Percentiles rank a stretch among this genome's conserved stretches.
These are phyloP conservation scores for Cynopterus sphinx DNA, from an alignment of 2,797 vertebrate genomes.

Conservation along the genomic window DNA sequence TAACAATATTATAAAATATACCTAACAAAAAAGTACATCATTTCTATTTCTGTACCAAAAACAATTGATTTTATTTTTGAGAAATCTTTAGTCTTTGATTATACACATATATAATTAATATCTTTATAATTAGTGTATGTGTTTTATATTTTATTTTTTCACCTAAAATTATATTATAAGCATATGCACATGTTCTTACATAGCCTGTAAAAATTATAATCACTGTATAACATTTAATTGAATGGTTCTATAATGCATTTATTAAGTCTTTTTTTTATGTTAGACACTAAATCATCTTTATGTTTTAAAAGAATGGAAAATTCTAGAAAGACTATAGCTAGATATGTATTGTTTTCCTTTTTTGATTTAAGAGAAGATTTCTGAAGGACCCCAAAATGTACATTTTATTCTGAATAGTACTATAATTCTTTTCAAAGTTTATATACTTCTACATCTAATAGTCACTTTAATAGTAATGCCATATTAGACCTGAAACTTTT, in stretches of 20 bases:
- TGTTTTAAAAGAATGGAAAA: conserved; percentile 8
- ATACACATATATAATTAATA: background rate
- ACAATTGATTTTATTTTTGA: background rate
- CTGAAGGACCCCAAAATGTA: background rate
- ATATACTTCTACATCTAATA: background rate
- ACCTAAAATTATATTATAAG: background rate
- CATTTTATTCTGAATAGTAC: background rate
- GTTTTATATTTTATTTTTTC: conserved; percentile 19
- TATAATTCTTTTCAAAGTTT: conserved; percentile 6
- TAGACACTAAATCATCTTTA: background rate
- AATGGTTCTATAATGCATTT: background rate
- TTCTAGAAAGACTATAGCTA: background rate
- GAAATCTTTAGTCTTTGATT: background rate
- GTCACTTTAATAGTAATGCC: background rate
- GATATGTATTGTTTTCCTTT: background rate
- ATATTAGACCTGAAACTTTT: background rate
- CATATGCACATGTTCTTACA: background rate
- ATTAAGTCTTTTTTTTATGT: background rate
- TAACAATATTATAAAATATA: background rate
- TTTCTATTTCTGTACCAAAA: background rate
- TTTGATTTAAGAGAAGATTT: background rate
- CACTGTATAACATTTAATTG: background rate
- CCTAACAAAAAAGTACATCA: background rate
- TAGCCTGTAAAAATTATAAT: background rate
- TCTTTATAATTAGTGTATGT: background rate